A percentile compares a stretch with the other conserved stretches of the same genome.
Evolutionary conservation across 2,888 invertebrate species (phyloP).

Genomic region (Dicyrtomina minuta): DNA sequence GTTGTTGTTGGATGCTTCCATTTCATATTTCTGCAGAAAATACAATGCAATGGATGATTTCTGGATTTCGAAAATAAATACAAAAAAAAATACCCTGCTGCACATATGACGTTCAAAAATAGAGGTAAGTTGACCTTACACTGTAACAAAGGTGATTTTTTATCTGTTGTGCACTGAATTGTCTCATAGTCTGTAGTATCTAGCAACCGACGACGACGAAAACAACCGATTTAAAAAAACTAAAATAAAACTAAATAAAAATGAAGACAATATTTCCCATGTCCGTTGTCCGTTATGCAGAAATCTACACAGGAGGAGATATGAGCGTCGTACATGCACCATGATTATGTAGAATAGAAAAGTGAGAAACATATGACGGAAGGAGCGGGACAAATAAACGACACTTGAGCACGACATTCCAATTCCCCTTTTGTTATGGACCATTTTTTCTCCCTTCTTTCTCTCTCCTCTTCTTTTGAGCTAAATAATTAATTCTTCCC

Average conservation of each 20-base stretch:
- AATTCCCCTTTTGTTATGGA: slow-evolving; percentile 38
- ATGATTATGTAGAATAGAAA: slow-evolving; percentile 15
- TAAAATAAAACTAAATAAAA: not conserved
- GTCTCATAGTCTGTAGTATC: no score
- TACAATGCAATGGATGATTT: no score
- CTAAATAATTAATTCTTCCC: slow-evolving; percentile 38
- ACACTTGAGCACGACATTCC: slow-evolving; percentile 39
- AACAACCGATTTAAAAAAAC: not conserved
- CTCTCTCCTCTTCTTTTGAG: slow-evolving; percentile 11
- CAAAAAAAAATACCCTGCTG: no score
- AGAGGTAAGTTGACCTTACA: no score
- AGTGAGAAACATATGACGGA: slow-evolving; percentile 48
- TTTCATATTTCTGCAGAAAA: no score
- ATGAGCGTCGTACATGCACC: no score
- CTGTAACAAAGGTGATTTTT: no score
- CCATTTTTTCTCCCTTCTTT: slow-evolving; percentile 35
- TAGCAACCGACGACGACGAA: not conserved
- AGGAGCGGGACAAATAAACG: slow-evolving; percentile 33
- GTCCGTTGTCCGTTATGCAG: not conserved
- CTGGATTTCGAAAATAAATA: no score
- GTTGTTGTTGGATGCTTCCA: no score
- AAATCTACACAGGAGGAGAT: slow-evolving; percentile 14
- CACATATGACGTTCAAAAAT: no score
- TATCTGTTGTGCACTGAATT: not conserved
- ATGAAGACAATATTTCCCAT: no score